Percentiles rank a stretch among this genome's conserved stretches.
phyloP scores from a whole-genome alignment of 2,797 vertebrate species.

The Crypturellus tataupa region DNA sequence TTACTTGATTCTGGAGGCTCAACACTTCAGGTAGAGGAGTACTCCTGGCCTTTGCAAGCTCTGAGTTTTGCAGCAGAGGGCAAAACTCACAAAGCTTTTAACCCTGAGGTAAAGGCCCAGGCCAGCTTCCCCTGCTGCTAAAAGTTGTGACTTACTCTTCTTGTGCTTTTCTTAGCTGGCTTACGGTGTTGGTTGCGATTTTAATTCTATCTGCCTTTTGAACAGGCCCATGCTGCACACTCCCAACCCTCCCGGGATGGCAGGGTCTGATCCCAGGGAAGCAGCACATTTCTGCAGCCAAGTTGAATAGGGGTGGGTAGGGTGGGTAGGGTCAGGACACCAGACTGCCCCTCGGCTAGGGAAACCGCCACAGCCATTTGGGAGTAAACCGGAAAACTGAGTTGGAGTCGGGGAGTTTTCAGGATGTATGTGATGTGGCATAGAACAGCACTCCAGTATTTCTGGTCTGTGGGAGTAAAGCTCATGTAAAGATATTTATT shows the following conservation, averaged over 20 bases:
- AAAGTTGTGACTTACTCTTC: neutral
- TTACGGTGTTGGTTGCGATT: neutral
- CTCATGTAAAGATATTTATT: neutral
- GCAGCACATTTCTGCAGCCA: rapidly evolving
- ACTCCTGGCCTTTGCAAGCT: neutral
- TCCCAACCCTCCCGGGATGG: rapidly evolving
- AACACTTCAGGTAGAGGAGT: neutral
- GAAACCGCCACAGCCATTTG: neutral
- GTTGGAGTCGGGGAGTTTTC: neutral
- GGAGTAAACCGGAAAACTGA: neutral
- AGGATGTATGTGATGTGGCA: neutral
- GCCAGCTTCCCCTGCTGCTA: neutral
- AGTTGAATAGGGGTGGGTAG: too few relatives aligned
- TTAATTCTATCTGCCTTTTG: neutral
- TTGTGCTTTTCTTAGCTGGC: neutral
- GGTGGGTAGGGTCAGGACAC: neutral
- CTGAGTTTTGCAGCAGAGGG: neutral
- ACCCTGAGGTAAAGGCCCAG: neutral
- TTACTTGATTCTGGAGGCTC: neutral
- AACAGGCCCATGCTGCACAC: neutral
- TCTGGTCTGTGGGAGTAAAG: neutral
- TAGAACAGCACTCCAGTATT: neutral
- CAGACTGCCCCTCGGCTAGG: neutral
- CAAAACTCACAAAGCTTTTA: neutral
- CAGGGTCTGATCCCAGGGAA: neutral